Evolutionary conservation across 2,113 vertebrate genomes (phyloP).

Genomic region (Antechinus flavipes): DNA sequence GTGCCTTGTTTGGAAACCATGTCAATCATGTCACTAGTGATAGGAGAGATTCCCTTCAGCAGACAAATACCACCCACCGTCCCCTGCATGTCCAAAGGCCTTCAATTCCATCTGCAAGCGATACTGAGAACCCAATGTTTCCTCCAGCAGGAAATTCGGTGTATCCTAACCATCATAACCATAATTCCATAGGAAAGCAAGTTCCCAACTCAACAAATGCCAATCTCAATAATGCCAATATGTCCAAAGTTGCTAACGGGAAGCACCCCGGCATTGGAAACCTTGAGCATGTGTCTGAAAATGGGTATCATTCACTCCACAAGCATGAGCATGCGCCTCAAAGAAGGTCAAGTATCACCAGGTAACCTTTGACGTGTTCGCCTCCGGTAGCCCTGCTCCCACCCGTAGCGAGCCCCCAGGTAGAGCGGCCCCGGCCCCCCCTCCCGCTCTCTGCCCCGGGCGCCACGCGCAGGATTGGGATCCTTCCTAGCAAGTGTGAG

Average conservation of each 20-base stretch:
- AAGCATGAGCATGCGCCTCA: constrained; percentile 88
- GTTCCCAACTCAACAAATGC: constrained; percentile 97
- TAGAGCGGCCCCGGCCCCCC: background rate
- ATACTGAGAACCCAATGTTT: constrained; percentile 92
- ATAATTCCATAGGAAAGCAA: constrained; percentile 93
- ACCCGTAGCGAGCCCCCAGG: background rate
- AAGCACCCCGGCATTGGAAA: constrained; percentile 87
- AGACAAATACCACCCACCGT: constrained; percentile 97
- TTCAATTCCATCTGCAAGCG: constrained; percentile 90
- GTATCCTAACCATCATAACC: constrained; percentile 93
- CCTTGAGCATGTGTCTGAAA: constrained; percentile 90
- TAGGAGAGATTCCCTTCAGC: constrained; percentile 92
- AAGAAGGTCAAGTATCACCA: constrained; percentile 91
- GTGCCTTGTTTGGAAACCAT: constrained; percentile 97
- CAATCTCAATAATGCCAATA: constrained; percentile 99
- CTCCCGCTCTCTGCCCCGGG: background rate
- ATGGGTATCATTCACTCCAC: constrained; percentile 89
- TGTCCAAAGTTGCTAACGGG: constrained; percentile 93
- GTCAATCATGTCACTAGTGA: constrained; percentile 95
- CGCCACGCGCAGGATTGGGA: background rate
- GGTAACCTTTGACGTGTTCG: constrained; percentile 85
- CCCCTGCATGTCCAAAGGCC: constrained; percentile 97
- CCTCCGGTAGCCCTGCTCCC: background rate
- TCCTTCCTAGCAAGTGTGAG: background rate
- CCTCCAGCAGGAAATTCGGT: constrained; percentile 93